A percentile compares a stretch with the other conserved stretches of the same genome.
These are phyloP conservation scores for Cyclina sinensis DNA, from an alignment of 1,140 invertebrate genomes.

Conservation along the genomic window DNA sequence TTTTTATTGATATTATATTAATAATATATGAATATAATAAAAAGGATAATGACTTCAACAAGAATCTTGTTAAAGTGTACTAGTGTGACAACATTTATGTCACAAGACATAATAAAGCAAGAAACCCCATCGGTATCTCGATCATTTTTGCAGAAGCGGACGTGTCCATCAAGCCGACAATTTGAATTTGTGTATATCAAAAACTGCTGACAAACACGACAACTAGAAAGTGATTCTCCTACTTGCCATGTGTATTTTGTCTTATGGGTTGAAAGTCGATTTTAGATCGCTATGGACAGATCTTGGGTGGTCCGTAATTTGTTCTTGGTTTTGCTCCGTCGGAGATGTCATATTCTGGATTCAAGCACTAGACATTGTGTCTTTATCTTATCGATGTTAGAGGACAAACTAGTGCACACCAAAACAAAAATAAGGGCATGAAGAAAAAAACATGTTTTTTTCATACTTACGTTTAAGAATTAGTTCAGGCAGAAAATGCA, in stretches of 20 bases:
- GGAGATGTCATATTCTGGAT: slow-evolving; percentile 20
- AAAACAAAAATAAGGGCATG: not conserved
- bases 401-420: slow-evolving; percentile 22
- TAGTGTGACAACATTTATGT: no score
- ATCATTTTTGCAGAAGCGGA: no score
- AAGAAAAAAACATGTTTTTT: slow-evolving; percentile 30
- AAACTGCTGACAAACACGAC: no score
- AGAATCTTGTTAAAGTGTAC: no score
- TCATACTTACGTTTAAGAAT: not conserved
- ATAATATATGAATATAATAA: no score
- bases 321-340: slow-evolving; percentile 27
- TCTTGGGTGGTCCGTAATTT: slow-evolving; percentile 50
- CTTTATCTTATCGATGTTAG: not conserved
- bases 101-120: no score
- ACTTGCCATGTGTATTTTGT: slow-evolving; percentile 33
- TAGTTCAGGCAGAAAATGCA: slow-evolving; percentile 5
- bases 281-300: slow-evolving; percentile 30
- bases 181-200: no score
- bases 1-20: no score
- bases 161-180: no score
- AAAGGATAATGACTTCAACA: no score
- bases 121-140: no score
- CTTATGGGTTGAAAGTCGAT: slow-evolving; percentile 8
- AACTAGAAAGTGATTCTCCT: no score
- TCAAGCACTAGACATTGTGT: slow-evolving; percentile 26